Evolutionary conservation across 2,888 invertebrate species (phyloP).

Genomic region (Drosophila anomalata): DNA sequence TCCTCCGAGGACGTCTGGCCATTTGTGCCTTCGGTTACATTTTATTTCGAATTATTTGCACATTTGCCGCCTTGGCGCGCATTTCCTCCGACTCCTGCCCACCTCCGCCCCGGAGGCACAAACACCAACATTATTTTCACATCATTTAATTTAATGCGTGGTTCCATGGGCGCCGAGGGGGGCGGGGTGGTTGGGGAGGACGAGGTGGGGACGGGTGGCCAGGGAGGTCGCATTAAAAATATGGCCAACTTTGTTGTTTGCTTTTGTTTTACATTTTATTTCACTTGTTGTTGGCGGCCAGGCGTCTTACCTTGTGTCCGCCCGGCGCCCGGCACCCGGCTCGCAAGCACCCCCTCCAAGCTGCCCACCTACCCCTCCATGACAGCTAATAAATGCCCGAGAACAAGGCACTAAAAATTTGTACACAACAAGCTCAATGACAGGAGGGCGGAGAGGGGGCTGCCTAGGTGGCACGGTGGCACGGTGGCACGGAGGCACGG

Average conservation of each 20-base stretch:
- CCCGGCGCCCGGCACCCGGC: neutral
- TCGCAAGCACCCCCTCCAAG: neutral
- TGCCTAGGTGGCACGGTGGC: neutral
- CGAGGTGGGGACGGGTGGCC: slow-evolving; percentile 24
- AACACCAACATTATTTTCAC: slow-evolving; percentile 79
- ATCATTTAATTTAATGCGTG: slow-evolving; percentile 81
- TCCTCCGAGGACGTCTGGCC: slow-evolving; percentile 23
- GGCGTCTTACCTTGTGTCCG: slow-evolving; percentile 7
- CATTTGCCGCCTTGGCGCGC: slow-evolving; percentile 62
- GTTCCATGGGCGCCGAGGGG: slow-evolving; percentile 17
- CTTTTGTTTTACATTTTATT: slow-evolving; percentile 65
- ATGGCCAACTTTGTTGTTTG: slow-evolving; percentile 51
- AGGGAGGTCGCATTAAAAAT: slow-evolving; percentile 30
- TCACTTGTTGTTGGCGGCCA: slow-evolving; percentile 59
- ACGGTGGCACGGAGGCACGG: neutral
- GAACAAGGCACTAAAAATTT: slow-evolving; percentile 66
- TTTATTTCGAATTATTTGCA: slow-evolving; percentile 72
- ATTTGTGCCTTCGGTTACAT: slow-evolving; percentile 54
- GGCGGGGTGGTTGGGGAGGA: slow-evolving; percentile 8
- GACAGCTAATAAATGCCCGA: slow-evolving; percentile 71
- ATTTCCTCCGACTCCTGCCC: slow-evolving; percentile 1
- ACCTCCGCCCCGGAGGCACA: slow-evolving; percentile 10
- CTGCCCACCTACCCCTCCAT: neutral
- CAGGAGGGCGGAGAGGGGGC: slow-evolving; percentile 18
- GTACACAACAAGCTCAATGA: slow-evolving; percentile 48